Conservation (phyloP, 2,113 vertebrate genomes). For the Naja naja region DNA sequence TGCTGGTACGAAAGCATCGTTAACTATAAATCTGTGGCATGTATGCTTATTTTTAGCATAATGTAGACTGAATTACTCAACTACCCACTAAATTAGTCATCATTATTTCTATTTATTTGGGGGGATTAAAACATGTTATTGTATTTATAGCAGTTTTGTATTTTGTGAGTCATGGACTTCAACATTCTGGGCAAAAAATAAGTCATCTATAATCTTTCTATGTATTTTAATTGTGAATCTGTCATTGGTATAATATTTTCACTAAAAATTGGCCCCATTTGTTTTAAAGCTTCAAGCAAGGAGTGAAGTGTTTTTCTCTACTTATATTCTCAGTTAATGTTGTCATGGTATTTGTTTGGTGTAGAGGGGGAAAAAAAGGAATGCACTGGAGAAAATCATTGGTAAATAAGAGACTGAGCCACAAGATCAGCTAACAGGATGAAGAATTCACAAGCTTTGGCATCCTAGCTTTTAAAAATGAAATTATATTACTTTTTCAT, state of each 20-base stretch:
- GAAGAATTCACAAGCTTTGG: neutral
- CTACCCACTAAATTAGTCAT: slow-evolving; percentile 17
- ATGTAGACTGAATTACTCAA: slow-evolving; percentile 10
- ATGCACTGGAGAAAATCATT: neutral
- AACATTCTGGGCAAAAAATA: slow-evolving; percentile 13
- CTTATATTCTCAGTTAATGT: slow-evolving; percentile 8
- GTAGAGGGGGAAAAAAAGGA: neutral
- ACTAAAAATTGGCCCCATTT: neutral
- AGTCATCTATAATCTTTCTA: slow-evolving; percentile 26
- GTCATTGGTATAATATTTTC: neutral
- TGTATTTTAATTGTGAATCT: neutral
- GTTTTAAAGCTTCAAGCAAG: neutral
- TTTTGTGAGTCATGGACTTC: neutral
- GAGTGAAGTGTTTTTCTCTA: neutral
- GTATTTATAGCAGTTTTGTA: neutral
- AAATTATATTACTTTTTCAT: neutral
- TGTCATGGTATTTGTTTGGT: neutral
- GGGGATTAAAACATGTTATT: neutral
- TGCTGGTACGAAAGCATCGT: slow-evolving; percentile 15
- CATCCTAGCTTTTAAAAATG: neutral
- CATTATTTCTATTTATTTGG: neutral
- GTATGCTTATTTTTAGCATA: neutral
- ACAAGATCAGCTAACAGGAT: neutral
- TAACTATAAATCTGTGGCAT: neutral
- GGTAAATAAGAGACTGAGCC: neutral